These are phyloP conservation scores for Myathropa florea DNA, from an alignment of 2,888 invertebrate species.

Conservation along the genomic window DNA sequence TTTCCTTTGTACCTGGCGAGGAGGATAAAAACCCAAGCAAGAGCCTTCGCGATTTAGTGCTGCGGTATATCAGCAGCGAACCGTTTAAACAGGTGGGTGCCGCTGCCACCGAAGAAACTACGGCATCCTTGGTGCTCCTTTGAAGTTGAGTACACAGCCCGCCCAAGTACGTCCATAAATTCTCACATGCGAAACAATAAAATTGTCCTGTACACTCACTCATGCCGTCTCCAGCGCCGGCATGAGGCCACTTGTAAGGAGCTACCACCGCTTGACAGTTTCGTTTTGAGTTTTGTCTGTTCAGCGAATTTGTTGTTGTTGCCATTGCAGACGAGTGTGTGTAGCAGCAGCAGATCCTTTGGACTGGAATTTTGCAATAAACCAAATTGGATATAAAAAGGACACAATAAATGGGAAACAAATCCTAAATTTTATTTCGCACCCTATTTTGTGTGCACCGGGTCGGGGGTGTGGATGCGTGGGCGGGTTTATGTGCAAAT, in stretches of 20 bases:
- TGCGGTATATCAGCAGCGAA: slow-evolving; percentile 54
- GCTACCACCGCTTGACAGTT: slow-evolving; percentile 41
- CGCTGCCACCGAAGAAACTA: slow-evolving; percentile 21
- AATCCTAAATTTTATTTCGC: slow-evolving; percentile 70
- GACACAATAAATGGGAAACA: slow-evolving; percentile 67
- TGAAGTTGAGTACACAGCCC: slow-evolving; percentile 38
- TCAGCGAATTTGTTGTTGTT: slow-evolving; percentile 43
- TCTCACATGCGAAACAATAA: slow-evolving; percentile 69
- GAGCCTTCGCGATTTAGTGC: slow-evolving; percentile 55
- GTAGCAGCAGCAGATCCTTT: slow-evolving; percentile 9
- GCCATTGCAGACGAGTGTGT: slow-evolving; percentile 51
- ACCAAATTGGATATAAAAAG: slow-evolving; percentile 70
- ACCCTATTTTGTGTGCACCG: slow-evolving; percentile 43
- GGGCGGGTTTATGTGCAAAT: slow-evolving; percentile 56
- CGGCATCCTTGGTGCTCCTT: slow-evolving; percentile 23
- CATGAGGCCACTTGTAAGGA: slow-evolving; percentile 44
- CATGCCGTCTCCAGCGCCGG: slow-evolving; percentile 6
- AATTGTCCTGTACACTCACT: slow-evolving; percentile 61
- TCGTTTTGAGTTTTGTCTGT: slow-evolving; percentile 40
- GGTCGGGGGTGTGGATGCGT: neutral
- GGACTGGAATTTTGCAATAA: slow-evolving; percentile 65
- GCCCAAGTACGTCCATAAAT: slow-evolving; percentile 62
- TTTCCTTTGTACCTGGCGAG: slow-evolving; percentile 24
- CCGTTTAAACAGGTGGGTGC: slow-evolving; percentile 67
- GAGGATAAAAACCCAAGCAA: neutral